Evolutionary conservation across 2,113 vertebrate species (phyloP), one percentile per base, ranked within the genome.

Genomic region (Prionailurus viverrinus): DNA sequence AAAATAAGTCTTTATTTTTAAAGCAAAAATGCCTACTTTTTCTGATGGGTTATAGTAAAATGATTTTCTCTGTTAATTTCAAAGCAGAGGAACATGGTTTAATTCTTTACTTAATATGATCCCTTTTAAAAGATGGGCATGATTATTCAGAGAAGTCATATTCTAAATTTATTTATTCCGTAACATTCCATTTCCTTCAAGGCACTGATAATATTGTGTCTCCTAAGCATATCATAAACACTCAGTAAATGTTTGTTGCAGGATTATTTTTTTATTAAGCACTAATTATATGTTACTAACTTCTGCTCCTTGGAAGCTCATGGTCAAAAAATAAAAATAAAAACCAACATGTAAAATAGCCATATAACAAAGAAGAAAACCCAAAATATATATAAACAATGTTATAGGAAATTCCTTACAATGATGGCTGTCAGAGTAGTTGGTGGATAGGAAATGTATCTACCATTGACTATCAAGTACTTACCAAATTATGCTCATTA

Each of bases 181-280:
- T 96, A 66, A 78, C 19, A 55, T 53, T 21, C 65, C n/a, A 65
- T 80, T 96, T 66, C 41, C 3, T 61, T 74, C 73, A 86, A 82
- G 61, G 7, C 19, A 78, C 41, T 61, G 16, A 86, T 61, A 84
- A 51, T 51, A 80, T 4, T 15, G 0, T 55, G 55, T 86, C 83
- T 73, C 81, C 86, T 78, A 94, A 53, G 66, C 36, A 41, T 23
- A 58, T 90, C 15, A 48, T 41, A 55, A 97, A 88, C 19, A 58
- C 9, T 69, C 25, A 74, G 45, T 48, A 78, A 94, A 71, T 94
- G 45, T 68, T 89, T 84, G 10, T n/a, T 81, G 3, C 41, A 68
- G 74, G 16, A 68, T 69, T 69, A 81, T 78, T 94, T 85, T 84
- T 84, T 94, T 58, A 90, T 71, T 94, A 76, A 95, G 31, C 48